Percentiles rank a stretch among this genome's conserved stretches.
Evolutionary conservation across 1,140 invertebrate species (phyloP).

Genomic region (Orchestia grillus): DNA sequence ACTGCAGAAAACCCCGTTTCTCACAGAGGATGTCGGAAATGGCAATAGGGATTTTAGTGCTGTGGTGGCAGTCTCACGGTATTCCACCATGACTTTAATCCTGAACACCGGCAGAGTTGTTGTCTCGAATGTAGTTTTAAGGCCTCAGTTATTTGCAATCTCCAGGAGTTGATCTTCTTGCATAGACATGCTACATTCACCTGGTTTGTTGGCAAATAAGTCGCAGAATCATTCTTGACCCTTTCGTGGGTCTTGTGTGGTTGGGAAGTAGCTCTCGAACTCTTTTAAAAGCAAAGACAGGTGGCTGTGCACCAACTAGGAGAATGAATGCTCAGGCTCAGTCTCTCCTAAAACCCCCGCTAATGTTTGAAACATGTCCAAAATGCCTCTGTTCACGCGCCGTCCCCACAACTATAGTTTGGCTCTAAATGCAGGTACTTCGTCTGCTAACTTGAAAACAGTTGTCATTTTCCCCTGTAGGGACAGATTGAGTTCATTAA

Average conservation of each 20-base stretch:
- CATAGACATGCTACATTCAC: not conserved
- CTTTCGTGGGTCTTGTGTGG: not conserved
- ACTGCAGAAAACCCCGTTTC: slow-evolving; percentile 64
- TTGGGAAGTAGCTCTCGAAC: slow-evolving; percentile 25
- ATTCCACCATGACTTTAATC: slow-evolving; percentile 60
- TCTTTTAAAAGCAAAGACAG: slow-evolving; percentile 25
- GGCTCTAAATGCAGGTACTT: slow-evolving; percentile 52
- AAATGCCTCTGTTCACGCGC: slow-evolving; percentile 50
- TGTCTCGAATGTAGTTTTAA: slow-evolving; percentile 64
- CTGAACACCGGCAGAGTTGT: slow-evolving; percentile 59
- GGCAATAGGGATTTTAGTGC: slow-evolving; percentile 61
- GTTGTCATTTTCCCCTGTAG: slow-evolving; percentile 8
- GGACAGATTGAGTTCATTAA: slow-evolving; percentile 22
- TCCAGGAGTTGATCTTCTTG: slow-evolving; percentile 46
- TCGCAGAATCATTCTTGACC: not conserved
- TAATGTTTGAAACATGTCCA: slow-evolving; percentile 42
- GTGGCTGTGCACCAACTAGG: slow-evolving; percentile 40
- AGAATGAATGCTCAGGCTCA: slow-evolving; percentile 54
- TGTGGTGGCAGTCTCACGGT: slow-evolving; percentile 61
- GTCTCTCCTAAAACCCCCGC: slow-evolving; percentile 49
- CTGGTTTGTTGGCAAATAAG: slow-evolving; percentile 1
- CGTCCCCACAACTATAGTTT: slow-evolving; percentile 35
- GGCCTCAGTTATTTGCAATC: slow-evolving; percentile 50
- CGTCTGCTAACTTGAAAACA: slow-evolving; percentile 10
- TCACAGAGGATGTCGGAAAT: slow-evolving; percentile 64